phyloP scores from a whole-genome alignment of 2,888 invertebrate species.

The Formica aserva region DNA sequence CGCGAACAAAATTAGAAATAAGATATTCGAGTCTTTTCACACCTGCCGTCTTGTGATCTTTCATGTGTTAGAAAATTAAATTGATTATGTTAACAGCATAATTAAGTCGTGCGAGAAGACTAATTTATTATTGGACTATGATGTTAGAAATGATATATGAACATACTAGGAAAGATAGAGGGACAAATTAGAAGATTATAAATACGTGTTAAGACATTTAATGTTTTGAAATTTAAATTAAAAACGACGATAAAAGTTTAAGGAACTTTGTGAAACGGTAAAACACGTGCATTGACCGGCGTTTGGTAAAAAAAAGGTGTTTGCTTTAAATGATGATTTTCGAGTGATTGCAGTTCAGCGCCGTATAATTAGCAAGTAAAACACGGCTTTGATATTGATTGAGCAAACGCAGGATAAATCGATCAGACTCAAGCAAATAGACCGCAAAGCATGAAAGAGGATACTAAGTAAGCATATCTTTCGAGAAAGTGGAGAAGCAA shows the following conservation, averaged over 20 bases:
- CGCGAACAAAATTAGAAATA: background rate
- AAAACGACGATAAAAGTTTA: background rate
- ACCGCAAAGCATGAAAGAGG: constrained; percentile 63
- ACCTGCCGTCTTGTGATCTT: background rate
- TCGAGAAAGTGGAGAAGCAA: constrained; percentile 44
- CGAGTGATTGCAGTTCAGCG: constrained; percentile 38
- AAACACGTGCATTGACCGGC: background rate
- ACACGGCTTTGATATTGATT: constrained; percentile 33
- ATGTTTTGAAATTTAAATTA: background rate
- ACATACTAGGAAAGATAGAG: too few relatives aligned
- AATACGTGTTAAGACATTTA: background rate
- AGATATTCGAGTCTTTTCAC: background rate
- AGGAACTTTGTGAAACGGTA: background rate
- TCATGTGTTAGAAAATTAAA: background rate
- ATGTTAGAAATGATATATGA: background rate
- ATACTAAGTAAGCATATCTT: constrained; percentile 70
- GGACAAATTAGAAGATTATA: too few relatives aligned
- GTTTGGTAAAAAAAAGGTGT: background rate
- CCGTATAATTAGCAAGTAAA: constrained; percentile 46
- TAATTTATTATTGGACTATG: background rate
- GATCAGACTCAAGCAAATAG: constrained; percentile 49
- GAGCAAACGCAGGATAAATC: constrained; percentile 51
- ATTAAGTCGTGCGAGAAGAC: background rate
- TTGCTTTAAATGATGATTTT: constrained; percentile 38
- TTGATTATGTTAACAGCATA: background rate